phyloP scores from a whole-genome alignment of 2,113 vertebrate genomes.

The Delphinapterus leucas region DNA sequence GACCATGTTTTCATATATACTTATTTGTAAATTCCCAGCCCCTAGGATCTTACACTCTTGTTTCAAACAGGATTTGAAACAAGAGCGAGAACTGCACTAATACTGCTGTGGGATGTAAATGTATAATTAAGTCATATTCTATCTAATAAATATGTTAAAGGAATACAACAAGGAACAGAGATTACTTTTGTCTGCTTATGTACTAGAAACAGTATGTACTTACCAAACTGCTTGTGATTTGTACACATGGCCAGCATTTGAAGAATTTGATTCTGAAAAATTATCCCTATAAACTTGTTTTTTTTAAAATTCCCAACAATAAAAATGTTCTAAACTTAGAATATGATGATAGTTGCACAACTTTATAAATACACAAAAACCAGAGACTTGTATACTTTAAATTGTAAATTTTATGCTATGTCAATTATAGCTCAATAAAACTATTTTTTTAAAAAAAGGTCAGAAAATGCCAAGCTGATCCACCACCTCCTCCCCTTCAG shows the following conservation, averaged over 20 bases:
- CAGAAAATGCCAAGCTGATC: neutral
- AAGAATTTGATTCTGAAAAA: slow-evolving; percentile 4
- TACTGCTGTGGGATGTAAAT: neutral
- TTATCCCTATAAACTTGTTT: neutral
- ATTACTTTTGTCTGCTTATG: neutral
- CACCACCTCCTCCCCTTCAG: neutral
- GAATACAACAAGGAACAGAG: neutral
- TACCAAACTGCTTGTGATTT: neutral
- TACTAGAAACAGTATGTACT: neutral
- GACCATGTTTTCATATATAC: neutral
- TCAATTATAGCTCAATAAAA: neutral
- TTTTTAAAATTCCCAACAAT: neutral
- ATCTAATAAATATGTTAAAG: neutral
- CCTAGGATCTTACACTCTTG: neutral
- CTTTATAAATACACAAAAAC: neutral
- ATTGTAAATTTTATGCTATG: neutral
- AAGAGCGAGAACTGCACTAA: neutral
- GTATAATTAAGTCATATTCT: neutral
- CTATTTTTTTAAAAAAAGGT: neutral
- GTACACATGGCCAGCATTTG: neutral
- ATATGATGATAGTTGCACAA: neutral
- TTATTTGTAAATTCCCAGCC: neutral
- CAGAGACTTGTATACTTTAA: neutral
- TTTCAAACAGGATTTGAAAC: neutral
- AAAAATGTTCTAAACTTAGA: neutral